Percentiles rank a stretch among this genome's conserved stretches.
These are phyloP conservation scores for Enteromius paludinosus DNA, from an alignment of 2,797 vertebrate genomes.

Conservation along the genomic window DNA sequence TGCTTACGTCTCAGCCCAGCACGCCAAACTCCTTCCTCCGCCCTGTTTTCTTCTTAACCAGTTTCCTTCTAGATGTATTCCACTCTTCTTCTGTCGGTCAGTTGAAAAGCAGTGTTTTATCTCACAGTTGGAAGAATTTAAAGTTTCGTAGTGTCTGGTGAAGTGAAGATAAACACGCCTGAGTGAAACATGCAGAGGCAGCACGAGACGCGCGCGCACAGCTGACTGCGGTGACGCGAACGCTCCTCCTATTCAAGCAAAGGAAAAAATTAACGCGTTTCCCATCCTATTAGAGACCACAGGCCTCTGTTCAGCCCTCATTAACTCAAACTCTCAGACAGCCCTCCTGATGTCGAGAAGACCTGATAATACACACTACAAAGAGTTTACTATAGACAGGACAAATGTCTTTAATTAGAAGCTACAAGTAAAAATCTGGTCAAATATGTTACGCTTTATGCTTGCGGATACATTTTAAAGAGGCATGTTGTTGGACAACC, in stretches of 20 bases:
- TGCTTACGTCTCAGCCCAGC: conserved; percentile 54
- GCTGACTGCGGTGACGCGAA: conserved; percentile 50
- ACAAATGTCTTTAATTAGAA: not conserved
- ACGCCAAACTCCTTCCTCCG: conserved; percentile 39
- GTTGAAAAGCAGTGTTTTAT: not conserved
- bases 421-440: not conserved
- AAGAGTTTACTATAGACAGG: not conserved
- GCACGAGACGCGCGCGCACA: conserved; percentile 35
- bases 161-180: conserved; percentile 9
- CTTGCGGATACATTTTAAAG: not conserved
- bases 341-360: not conserved
- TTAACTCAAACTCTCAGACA: not conserved
- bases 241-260: conserved; percentile 2
- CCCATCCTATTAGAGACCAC: not conserved
- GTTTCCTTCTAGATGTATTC: conserved; percentile 56
- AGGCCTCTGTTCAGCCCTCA: not conserved
- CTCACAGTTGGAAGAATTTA: too few relatives aligned
- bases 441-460: not conserved
- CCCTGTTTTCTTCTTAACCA: conserved; percentile 1
- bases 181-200: conserved; percentile 1
- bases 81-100: not conserved
- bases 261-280: not conserved
- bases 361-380: not conserved
- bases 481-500: not conserved
- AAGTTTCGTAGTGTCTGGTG: not conserved